Percentiles rank a stretch among this genome's conserved stretches.
phyloP scores from a whole-genome alignment of 1,140 invertebrate genomes.

The Helicoverpa zea region DNA sequence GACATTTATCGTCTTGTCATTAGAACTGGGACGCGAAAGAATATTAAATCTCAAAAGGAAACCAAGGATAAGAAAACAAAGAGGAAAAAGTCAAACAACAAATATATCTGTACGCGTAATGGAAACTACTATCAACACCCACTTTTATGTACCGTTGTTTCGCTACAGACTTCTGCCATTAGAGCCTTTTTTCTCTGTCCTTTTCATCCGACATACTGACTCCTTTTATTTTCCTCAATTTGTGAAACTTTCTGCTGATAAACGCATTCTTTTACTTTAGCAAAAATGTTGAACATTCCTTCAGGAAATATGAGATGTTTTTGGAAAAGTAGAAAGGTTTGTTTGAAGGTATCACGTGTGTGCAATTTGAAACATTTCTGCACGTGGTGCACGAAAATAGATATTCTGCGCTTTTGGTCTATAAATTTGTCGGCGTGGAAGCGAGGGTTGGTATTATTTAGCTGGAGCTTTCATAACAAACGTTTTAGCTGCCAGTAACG shows the following conservation, averaged over 20 bases:
- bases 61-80: conserved; percentile 7
- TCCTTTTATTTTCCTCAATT: conserved; percentile 40
- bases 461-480: conserved; percentile 45
- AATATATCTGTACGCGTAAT: conserved; percentile 40
- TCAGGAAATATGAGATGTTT: conserved; percentile 2
- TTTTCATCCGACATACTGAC: conserved; percentile 37
- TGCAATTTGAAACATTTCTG: conserved; percentile 24
- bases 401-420: conserved; percentile 16
- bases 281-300: conserved; percentile 9
- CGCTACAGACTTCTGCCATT: conserved; percentile 42
- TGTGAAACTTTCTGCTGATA: conserved; percentile 23
- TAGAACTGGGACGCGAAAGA: not conserved
- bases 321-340: not conserved
- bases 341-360: not conserved
- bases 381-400: conserved; percentile 29
- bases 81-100: conserved; percentile 27
- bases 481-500: conserved; percentile 59
- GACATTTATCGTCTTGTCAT: not conserved
- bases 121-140: conserved; percentile 39
- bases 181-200: conserved; percentile 28
- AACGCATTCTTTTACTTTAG: conserved; percentile 4
- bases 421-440: conserved; percentile 3
- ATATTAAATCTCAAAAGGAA: not conserved
- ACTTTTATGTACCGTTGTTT: conserved; percentile 32
- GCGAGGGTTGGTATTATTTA: conserved; percentile 16